A percentile compares a stretch with the other conserved stretches of the same genome.
Evolutionary conservation across 2,888 invertebrate species (phyloP).

Genomic region (Noctua janthina): DNA sequence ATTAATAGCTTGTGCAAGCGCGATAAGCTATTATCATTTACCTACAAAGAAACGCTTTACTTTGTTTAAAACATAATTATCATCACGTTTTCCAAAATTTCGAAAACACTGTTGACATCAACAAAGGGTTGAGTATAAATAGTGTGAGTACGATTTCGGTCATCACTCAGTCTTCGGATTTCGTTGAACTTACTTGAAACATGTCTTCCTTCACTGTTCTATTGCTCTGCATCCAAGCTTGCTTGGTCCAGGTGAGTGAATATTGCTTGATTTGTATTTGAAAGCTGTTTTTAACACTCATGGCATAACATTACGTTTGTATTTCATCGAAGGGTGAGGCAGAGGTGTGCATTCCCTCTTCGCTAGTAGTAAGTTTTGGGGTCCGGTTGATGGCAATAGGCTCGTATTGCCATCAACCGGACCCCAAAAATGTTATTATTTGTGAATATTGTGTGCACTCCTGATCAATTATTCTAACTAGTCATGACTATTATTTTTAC

Average conservation of each 20-base stretch:
- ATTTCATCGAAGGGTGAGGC: too few species aligned
- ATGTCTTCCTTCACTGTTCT: constrained; percentile 49
- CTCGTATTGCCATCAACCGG: too few species aligned
- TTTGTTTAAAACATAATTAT: neutral
- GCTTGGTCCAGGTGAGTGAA: neutral
- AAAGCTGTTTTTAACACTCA: neutral
- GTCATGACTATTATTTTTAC: too few species aligned
- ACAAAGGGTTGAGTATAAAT: neutral
- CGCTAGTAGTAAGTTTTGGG: neutral
- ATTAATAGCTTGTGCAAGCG: neutral
- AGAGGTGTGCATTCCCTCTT: neutral
- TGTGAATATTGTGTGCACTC: too few species aligned
- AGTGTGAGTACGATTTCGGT: neutral
- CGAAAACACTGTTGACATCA: neutral
- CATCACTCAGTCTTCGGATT: neutral
- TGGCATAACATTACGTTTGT: neutral
- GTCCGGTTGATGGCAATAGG: too few species aligned
- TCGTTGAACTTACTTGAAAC: constrained; percentile 17
- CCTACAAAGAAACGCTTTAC: neutral
- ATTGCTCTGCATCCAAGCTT: neutral
- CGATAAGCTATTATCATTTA: neutral
- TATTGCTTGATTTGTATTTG: neutral
- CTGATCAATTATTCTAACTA: too few species aligned
- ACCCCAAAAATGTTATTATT: too few species aligned
- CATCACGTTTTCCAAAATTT: neutral